A percentile compares a stretch with the other conserved stretches of the same genome.
phyloP scores from a whole-genome alignment of 2,888 invertebrate species.

The Odontomyia ornata region DNA sequence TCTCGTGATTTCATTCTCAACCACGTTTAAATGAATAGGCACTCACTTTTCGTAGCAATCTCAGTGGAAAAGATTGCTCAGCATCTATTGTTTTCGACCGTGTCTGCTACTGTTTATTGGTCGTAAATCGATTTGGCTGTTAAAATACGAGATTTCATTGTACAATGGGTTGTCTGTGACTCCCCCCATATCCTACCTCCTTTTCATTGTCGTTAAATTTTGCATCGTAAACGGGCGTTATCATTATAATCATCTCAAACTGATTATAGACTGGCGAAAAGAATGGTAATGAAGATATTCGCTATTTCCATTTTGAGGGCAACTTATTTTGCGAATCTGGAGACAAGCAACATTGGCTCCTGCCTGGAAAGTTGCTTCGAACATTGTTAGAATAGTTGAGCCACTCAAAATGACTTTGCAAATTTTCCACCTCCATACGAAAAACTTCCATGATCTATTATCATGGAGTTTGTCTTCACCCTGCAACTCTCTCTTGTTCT shows the following conservation, averaged over 20 bases:
- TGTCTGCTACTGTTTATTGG: slow-evolving; percentile 33
- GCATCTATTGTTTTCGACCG: slow-evolving; percentile 24
- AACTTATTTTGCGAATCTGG: neutral
- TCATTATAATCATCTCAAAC: neutral
- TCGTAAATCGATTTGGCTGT: slow-evolving; percentile 30
- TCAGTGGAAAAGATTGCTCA: neutral
- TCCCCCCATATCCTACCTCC: neutral
- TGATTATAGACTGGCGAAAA: neutral
- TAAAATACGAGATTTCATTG: slow-evolving; percentile 24
- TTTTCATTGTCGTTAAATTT: neutral
- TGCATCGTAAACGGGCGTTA: neutral
- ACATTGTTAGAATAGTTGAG: slow-evolving; percentile 21
- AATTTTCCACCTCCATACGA: slow-evolving; percentile 1
- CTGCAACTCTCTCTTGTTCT: neutral
- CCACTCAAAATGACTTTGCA: slow-evolving; percentile 4
- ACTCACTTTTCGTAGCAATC: slow-evolving; percentile 12
- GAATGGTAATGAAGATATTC: neutral
- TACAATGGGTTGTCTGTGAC: neutral
- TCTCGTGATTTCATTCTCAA: neutral
- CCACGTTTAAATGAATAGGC: slow-evolving; percentile 2
- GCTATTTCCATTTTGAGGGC: neutral
- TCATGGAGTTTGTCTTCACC: neutral
- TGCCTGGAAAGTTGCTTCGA: neutral
- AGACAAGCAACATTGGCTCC: neutral
- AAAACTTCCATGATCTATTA: neutral